Conservation (phyloP, 2,797 vertebrate genomes). For the Labroides dimidiatus region DNA sequence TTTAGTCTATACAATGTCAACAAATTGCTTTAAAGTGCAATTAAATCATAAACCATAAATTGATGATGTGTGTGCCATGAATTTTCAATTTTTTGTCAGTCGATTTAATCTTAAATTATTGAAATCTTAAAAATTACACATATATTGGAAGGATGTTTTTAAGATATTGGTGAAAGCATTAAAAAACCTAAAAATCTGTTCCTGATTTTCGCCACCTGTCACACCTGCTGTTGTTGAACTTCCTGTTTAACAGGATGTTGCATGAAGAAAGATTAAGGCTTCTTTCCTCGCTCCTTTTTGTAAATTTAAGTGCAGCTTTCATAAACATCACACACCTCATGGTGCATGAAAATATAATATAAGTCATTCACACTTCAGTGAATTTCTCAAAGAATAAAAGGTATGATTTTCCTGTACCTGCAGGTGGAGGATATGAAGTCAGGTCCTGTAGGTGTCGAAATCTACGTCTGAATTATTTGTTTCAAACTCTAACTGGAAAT, state of each 20-base stretch:
- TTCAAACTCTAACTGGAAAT: conserved; percentile 20
- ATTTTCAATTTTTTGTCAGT: too few species aligned
- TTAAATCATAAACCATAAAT: too few species aligned
- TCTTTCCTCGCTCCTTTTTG: not conserved
- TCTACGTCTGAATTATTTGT: conserved; percentile 3
- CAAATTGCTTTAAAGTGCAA: too few species aligned
- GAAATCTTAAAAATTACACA: too few species aligned
- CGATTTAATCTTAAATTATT: too few species aligned
- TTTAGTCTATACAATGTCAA: too few species aligned
- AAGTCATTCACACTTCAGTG: not conserved
- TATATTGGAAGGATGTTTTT: too few species aligned
- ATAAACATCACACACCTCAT: not conserved
- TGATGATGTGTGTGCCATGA: too few species aligned
- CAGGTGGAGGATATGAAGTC: conserved; percentile 10
- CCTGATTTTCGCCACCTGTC: too few species aligned
- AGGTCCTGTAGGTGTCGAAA: conserved; percentile 2
- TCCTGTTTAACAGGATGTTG: conserved; percentile 48
- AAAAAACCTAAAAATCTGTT: too few species aligned
- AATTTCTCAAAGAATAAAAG: conserved; percentile 6
- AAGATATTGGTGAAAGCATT: too few species aligned
- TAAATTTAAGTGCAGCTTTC: not conserved
- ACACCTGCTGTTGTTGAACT: conserved; percentile 13
- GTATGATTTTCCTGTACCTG: conserved; percentile 60
- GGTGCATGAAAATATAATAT: not conserved
- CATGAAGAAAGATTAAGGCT: not conserved